A percentile compares a stretch with the other conserved stretches of the same genome.
Conservation (phyloP, 2,113 vertebrate species). For the Proteles cristata region DNA sequence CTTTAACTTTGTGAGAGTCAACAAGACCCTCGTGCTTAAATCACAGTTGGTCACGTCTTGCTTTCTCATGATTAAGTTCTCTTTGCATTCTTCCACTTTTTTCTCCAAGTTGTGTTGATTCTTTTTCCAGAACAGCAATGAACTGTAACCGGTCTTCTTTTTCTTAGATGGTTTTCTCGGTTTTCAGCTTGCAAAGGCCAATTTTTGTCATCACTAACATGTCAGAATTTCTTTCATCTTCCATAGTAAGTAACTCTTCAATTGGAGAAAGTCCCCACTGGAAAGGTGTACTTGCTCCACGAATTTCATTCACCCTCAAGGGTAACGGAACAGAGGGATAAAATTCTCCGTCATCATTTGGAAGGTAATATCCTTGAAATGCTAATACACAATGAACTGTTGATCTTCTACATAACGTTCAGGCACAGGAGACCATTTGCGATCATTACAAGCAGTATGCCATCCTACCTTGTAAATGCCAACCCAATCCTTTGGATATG, state of each 20-base stretch:
- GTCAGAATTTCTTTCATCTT: slow-evolving; percentile 97
- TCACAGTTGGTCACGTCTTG: slow-evolving; percentile 89
- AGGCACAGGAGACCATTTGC: slow-evolving; percentile 95
- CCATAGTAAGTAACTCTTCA: slow-evolving; percentile 97
- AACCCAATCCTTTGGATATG: slow-evolving; percentile 98
- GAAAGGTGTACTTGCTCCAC: slow-evolving; percentile 98
- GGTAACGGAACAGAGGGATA: slow-evolving; percentile 99
- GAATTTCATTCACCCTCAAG: slow-evolving; percentile 98
- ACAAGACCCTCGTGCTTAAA: slow-evolving; percentile 91
- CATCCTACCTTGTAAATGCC: slow-evolving; percentile 99
- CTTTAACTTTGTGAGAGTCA: slow-evolving; percentile 89
- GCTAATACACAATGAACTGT: slow-evolving; percentile 93
- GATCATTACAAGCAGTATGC: slow-evolving; percentile 98
- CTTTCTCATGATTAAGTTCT: slow-evolving; percentile 90
- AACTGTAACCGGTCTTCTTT: slow-evolving; percentile 93
- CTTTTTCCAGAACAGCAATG: slow-evolving; percentile 91
- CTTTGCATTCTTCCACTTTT: slow-evolving; percentile 91
- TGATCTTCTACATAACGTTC: slow-evolving; percentile 93
- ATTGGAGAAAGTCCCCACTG: slow-evolving; percentile 95
- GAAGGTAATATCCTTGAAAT: slow-evolving; percentile 95
- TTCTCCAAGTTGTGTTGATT: slow-evolving; percentile 90
- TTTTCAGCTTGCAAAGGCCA: slow-evolving; percentile 96
- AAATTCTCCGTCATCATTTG: slow-evolving; percentile 98
- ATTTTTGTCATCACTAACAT: slow-evolving; percentile 99
- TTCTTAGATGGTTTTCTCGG: slow-evolving; percentile 95